Conservation (phyloP, 2,888 invertebrate genomes). For the Drepana falcataria region DNA sequence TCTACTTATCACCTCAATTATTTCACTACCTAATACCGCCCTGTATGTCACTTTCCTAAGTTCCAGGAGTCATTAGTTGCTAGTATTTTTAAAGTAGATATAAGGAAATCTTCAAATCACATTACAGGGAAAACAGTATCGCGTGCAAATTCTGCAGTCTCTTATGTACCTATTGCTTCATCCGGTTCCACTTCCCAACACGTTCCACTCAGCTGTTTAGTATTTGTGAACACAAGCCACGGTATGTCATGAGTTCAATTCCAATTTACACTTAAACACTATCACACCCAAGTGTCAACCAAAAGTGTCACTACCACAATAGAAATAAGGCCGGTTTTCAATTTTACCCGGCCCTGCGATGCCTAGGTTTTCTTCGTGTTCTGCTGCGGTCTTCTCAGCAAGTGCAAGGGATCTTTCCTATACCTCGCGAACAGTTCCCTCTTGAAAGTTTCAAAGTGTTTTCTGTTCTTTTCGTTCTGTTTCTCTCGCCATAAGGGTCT, state of each 20-base stretch:
- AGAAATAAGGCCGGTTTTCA: slow-evolving; percentile 55
- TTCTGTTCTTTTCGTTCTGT: slow-evolving; percentile 89
- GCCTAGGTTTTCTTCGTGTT: slow-evolving; percentile 68
- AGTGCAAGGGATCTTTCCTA: slow-evolving; percentile 81
- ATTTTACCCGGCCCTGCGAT: slow-evolving; percentile 60
- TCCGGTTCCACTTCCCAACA: too few relatives aligned
- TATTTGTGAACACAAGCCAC: not conserved
- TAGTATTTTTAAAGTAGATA: too few relatives aligned
- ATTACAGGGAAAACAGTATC: too few relatives aligned
- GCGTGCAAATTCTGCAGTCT: too few relatives aligned
- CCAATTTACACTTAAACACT: slow-evolving; percentile 6
- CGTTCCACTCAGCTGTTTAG: too few relatives aligned
- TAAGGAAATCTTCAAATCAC: too few relatives aligned
- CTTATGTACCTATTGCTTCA: too few relatives aligned
- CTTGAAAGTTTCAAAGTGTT: slow-evolving; percentile 90
- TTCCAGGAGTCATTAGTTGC: too few relatives aligned
- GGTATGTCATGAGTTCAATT: not conserved
- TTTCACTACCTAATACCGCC: too few relatives aligned
- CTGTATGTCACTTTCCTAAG: too few relatives aligned
- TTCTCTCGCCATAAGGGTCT: slow-evolving; percentile 92
- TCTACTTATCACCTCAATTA: too few relatives aligned
- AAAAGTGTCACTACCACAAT: slow-evolving; percentile 13
- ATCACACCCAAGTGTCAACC: slow-evolving; percentile 4
- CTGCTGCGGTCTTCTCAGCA: slow-evolving; percentile 51
- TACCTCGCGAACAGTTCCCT: slow-evolving; percentile 88